phyloP scores from a whole-genome alignment of 2,888 invertebrate species.

The Coelogynopora nodosa region DNA sequence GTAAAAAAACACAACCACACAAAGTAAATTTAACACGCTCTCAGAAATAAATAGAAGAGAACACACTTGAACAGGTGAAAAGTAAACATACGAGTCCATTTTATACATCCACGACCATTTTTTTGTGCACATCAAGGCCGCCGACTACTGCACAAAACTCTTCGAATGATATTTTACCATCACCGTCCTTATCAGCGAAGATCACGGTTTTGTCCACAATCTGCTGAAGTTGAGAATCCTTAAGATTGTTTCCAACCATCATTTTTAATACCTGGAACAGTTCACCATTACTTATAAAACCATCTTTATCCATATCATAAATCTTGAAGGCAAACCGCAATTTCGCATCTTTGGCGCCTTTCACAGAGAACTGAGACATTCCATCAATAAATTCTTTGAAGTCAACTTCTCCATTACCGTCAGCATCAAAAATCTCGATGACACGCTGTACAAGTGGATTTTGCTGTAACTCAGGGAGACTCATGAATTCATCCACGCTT shows the following conservation, averaged over 20 bases:
- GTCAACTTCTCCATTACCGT: conserved; percentile 95
- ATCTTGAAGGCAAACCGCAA: conserved; percentile 97
- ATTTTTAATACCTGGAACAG: conserved; percentile 88
- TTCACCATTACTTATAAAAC: conserved; percentile 97
- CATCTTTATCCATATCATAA: conserved; percentile 99
- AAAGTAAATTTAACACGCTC: no score
- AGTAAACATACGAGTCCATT: no score
- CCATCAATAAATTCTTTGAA: conserved; percentile 96
- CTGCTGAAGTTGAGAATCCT: conserved; percentile 98
- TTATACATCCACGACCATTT: conserved; percentile 99
- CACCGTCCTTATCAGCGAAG: conserved; percentile 98
- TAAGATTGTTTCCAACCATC: conserved; percentile 99
- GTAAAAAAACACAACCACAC: no score
- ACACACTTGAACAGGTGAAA: no score
- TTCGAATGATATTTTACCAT: conserved; percentile 98
- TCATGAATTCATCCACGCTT: conserved; percentile 99
- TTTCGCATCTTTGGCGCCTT: conserved; percentile 98
- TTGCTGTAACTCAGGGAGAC: conserved; percentile 95
- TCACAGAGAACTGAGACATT: conserved; percentile 97
- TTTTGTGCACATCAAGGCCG: conserved; percentile 99
- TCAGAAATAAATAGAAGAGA: no score
- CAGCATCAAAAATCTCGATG: conserved; percentile 98
- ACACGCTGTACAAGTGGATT: conserved; percentile 98
- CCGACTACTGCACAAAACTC: conserved; percentile 98
- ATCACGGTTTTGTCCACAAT: conserved; percentile 99